Evolutionary conservation across 2,113 vertebrate genomes (phyloP), one percentile per base, ranked within the genome.

Genomic region (Ciconia maguari): DNA sequence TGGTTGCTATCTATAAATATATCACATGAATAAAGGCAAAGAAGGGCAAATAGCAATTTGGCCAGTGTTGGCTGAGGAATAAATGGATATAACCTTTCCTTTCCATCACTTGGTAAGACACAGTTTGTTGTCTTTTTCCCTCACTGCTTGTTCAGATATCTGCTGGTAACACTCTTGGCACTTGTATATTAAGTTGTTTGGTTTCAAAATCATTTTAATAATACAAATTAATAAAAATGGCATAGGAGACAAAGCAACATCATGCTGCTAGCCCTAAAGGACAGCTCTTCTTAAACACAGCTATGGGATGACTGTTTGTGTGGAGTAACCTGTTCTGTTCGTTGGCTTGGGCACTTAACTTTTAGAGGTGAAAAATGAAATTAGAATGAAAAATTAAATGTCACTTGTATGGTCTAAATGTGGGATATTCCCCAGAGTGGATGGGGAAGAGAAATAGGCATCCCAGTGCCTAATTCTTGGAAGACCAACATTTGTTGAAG

Each of bases 261-360:
- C 0, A 0, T 29, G 57, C 18, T 42, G 18, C 32, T 61, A 18
- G 24, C 34, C 77, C 10, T 55, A 3, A 66, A 71, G 68, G 42
- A 32, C 46, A 76, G 15, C 21, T 81, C 58, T 3, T 51, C 29
- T 55, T 48, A 32, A 10, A 9, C 11, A 17, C 38, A 74, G 38
- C 8, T 22, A 1, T 6, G 20, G 46, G 18, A 4, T 25, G 10
- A 10, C 7, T 54, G 0, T 36, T 74, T 29, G 9, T 16, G 52
- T 48, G 55, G 26, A 65, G 41, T 21, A 24, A 30, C 25, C 29
- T 44, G 6, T 62, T 55, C n/a, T 34, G 22, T 49, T 61, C 1
- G 0, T 57, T 57, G 72, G 2, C 42, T 69, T 60, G 18, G 11
- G 20, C 15, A 2, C 14, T 89, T 72, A 19, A 19, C n/a, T 62